Evolutionary conservation across 2,113 vertebrate genomes (phyloP).

Genomic region (Macaca nemestrina): DNA sequence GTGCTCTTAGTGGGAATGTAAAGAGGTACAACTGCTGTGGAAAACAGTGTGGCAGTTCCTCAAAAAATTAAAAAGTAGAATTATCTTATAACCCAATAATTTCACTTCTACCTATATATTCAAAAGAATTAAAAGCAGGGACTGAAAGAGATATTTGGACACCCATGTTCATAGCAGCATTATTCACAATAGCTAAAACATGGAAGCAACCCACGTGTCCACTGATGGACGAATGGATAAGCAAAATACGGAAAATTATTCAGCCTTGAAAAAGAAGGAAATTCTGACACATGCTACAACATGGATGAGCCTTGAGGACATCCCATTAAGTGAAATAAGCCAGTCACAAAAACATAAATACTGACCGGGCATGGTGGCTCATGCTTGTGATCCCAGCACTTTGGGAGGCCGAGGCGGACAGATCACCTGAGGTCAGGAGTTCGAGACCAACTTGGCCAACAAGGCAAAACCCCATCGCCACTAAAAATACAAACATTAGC

Average conservation of each 20-base stretch:
- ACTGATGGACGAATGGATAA: no score
- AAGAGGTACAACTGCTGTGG: not conserved
- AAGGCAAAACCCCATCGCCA: not conserved
- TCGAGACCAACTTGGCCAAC: not conserved
- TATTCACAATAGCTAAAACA: not conserved
- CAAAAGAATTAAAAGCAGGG: not conserved
- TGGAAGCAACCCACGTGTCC: not conserved
- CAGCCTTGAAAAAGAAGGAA: not conserved
- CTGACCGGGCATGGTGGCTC: not conserved
- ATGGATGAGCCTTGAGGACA: no score
- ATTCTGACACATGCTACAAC: not conserved
- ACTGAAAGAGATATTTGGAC: not conserved
- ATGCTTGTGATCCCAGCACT: not conserved
- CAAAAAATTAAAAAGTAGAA: not conserved
- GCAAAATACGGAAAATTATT: not conserved
- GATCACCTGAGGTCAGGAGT: not conserved
- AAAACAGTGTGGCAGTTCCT: not conserved
- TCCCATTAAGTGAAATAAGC: no score
- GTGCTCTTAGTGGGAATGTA: not conserved
- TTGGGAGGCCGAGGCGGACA: not conserved
- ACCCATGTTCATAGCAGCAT: not conserved
- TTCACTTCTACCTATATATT: not conserved
- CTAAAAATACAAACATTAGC: not conserved
- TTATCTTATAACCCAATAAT: not conserved
- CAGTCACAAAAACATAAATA: no score